phyloP scores from a whole-genome alignment of 2,113 vertebrate genomes.

The Oxyura jamaicensis region DNA sequence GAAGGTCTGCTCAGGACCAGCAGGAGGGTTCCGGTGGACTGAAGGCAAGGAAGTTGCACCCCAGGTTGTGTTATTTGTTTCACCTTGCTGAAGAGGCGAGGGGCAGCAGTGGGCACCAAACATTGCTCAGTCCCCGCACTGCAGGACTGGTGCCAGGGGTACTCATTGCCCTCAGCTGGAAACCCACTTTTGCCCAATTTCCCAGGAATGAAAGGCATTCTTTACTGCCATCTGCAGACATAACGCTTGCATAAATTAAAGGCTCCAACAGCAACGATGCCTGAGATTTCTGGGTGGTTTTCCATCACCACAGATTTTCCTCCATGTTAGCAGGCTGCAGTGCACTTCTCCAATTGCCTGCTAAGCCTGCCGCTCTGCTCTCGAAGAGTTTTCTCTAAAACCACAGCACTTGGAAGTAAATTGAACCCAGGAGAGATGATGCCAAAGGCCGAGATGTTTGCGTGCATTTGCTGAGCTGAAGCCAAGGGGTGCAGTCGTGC shows the following conservation, averaged over 20 bases:
- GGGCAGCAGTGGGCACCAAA: too few relatives aligned
- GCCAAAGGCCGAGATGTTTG: neutral
- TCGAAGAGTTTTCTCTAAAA: neutral
- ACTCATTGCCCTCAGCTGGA: too few relatives aligned
- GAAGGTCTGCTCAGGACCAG: too few relatives aligned
- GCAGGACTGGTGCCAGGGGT: too few relatives aligned
- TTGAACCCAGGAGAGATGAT: neutral
- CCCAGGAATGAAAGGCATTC: neutral
- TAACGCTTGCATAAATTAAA: neutral
- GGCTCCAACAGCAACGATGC: neutral
- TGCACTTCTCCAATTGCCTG: too few relatives aligned
- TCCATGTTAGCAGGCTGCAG: neutral
- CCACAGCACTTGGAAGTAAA: neutral
- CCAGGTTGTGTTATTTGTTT: too few relatives aligned
- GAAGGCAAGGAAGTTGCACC: too few relatives aligned
- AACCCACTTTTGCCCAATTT: neutral
- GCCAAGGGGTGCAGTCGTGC: neutral
- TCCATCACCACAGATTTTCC: neutral
- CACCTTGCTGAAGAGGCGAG: too few relatives aligned
- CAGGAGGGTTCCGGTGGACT: too few relatives aligned
- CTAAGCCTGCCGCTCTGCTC: neutral
- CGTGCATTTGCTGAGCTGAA: neutral
- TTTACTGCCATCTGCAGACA: neutral
- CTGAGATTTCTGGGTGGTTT: neutral
- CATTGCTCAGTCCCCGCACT: too few relatives aligned